Base-by-base conservation (phyloP, 1,140 invertebrate genomes). In the Eciton burchellii region DNA sequence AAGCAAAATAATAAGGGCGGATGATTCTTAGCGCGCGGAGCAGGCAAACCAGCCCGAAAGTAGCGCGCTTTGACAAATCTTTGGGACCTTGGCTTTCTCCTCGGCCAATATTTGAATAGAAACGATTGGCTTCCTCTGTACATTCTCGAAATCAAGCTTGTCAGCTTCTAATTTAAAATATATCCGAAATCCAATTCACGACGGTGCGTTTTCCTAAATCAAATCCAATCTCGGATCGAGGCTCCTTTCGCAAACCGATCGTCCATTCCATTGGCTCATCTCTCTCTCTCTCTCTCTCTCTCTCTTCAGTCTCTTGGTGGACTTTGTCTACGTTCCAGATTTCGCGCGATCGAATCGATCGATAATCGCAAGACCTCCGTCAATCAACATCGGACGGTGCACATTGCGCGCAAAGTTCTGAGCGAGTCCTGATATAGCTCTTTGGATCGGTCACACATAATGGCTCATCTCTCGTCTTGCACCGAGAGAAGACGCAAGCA, bases 401-500 rank as follows among this genome's bases (percentile, higher is more conserved):
- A 41, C 52, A 71, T 81, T 26, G 41, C 19, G 52, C 14, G 56
- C 26, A 24, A 19, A 66, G 54, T n/a, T n/a, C 56, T 6, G 56
- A 73, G 65, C 60, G 29, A 16, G 1, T 35, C 35, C 35, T 35
- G 35, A 35, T 49, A 49, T 60, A 52, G 62, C n/a, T 19, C 59
- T 49, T 62, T 19, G 41, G 56, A 83, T 52, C 45, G 54, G 57
- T 45, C 57, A 59, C 11, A 21, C 52, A 35, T 85, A 87, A 87
- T 83, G 56, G 21, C 35, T 24, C 43, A 70, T 56, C 85, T 83
- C 35, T 35, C 45, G 11, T 45, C 77, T 81, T 24, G 26, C 43
- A 1, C 6, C 49, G 3, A 26, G 24, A 70, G 47, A 52, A 21
- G 41, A 43, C 52, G 3, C 65, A 1, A 4, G 14, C 14, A 47